These are phyloP conservation scores for Brachyhypopomus gauderio DNA, from an alignment of 2,113 vertebrate species.

Conservation along the genomic window DNA sequence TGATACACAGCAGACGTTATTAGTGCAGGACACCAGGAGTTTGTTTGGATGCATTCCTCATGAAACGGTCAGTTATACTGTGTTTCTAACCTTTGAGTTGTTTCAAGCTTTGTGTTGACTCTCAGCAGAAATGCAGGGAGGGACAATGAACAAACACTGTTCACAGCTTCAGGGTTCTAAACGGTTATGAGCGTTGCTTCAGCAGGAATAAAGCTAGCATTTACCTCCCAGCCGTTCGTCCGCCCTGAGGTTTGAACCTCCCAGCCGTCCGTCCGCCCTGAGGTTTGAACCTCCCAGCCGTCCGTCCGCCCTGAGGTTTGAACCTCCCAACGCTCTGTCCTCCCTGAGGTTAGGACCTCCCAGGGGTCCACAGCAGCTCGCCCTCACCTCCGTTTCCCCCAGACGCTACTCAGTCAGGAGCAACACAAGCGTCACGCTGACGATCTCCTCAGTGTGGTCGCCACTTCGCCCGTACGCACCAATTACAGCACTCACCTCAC, in stretches of 20 bases:
- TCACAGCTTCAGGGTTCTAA: constrained; percentile 1
- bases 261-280: too few relatives aligned
- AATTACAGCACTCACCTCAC: constrained; percentile 40
- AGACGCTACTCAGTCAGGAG: constrained; percentile 31
- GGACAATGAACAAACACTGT: neutral
- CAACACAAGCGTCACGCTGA: constrained; percentile 6
- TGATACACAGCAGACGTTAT: neutral
- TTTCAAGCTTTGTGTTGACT: too few relatives aligned
- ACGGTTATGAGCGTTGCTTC: constrained; percentile 21
- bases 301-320: too few relatives aligned
- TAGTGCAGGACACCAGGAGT: neutral
- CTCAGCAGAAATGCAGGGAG: too few relatives aligned
- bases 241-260: constrained; percentile 7
- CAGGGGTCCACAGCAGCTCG: neutral
- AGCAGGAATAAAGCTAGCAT: neutral
- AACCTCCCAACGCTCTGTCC: too few relatives aligned
- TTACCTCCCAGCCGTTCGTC: constrained; percentile 10
- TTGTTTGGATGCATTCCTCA: neutral
- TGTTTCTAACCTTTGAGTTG: neutral
- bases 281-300: too few relatives aligned
- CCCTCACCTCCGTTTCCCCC: constrained; percentile 41
- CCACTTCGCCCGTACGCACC: constrained; percentile 29
- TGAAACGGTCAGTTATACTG: neutral
- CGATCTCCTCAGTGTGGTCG: constrained; percentile 22
- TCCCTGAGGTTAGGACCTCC: too few relatives aligned